Evolutionary conservation across 2,113 vertebrate species (phyloP).

Genomic region (Dissostichus mawsoni): DNA sequence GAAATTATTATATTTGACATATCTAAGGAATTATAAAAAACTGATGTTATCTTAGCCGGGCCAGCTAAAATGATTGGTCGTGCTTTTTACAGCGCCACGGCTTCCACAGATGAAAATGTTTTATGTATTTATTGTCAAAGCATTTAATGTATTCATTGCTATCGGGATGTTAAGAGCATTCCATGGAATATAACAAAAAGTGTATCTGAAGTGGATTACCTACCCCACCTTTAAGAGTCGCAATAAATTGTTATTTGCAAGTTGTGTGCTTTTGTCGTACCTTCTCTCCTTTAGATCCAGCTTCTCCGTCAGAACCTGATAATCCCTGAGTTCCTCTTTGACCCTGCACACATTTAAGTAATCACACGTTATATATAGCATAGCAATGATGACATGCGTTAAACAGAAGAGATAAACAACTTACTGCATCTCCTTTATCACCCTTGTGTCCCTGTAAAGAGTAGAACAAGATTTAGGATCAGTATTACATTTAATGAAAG

Average conservation of each 20-base stretch:
- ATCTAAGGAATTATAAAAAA: too few species aligned
- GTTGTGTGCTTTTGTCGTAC: conserved; percentile 53
- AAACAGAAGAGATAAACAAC: conserved; percentile 36
- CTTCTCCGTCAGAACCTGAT: conserved; percentile 81
- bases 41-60: too few species aligned
- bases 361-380: background rate
- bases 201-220: too few species aligned
- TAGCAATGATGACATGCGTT: background rate
- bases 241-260: background rate
- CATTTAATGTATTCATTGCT: too few species aligned
- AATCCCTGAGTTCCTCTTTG: conserved; percentile 73
- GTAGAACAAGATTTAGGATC: conserved; percentile 1
- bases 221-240: too few species aligned
- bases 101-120: too few species aligned
- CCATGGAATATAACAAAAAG: too few species aligned
- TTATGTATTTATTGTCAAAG: too few species aligned
- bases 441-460: conserved; percentile 78
- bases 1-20: too few species aligned
- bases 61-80: too few species aligned
- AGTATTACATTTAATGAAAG: background rate
- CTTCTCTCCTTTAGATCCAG: conserved; percentile 87
- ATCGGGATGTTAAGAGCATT: too few species aligned
- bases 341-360: conserved; percentile 75
- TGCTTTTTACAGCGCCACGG: too few species aligned
- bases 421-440: conserved; percentile 78